Evolutionary conservation across 2,797 vertebrate species (phyloP), one percentile per base, ranked within the genome.

Genomic region (Coilia nasus): DNA sequence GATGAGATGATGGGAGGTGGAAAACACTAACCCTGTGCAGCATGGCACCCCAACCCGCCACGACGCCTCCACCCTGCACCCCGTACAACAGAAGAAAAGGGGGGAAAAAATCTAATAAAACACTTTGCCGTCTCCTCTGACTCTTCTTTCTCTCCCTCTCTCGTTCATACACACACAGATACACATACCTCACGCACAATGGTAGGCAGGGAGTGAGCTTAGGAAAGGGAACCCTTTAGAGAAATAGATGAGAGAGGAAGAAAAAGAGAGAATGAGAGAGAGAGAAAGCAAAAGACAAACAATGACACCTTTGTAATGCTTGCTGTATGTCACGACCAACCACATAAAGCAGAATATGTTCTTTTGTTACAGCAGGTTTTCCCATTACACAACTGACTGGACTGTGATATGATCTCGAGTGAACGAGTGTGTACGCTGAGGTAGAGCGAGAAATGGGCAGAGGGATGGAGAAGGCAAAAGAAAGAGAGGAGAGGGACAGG

Each of bases 361-460:
- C 71, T 78, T 78, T 78, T 78, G 23, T 83, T 75, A 81, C 89
- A 89, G 87, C 83, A 89, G 87, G 71, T 35, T 85, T 88, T 83
- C 46, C 31, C 60, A 84, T 87, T 88, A 88, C 41, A 82, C 47
- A 82, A 85, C 81, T 88, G 87, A 91, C 88, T 85, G 83, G 62
- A 87, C 71, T 83, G 46, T 82, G 86, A 82, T 84, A 75, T 15
- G 86, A 87, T 82, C 81, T 64, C 35, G 14, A 81, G 57, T 60
- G 85, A 83, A 35, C 67, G 71, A 81, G 44, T 57, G 28, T 35
- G 28, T n/a, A 60, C 21, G 75, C 67, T 31, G 44, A 81, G 56
- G 35, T 56, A 35, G 64, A 28, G 46, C 62, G 81, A 56, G 59
- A 75, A 75, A 23, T 5, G 46, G 59, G 28, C 54, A 50, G 82